A percentile compares a stretch with the other conserved stretches of the same genome.
Evolutionary conservation across 2,797 vertebrate genomes (phyloP).

Genomic region (Pelodytes ibericus): DNA sequence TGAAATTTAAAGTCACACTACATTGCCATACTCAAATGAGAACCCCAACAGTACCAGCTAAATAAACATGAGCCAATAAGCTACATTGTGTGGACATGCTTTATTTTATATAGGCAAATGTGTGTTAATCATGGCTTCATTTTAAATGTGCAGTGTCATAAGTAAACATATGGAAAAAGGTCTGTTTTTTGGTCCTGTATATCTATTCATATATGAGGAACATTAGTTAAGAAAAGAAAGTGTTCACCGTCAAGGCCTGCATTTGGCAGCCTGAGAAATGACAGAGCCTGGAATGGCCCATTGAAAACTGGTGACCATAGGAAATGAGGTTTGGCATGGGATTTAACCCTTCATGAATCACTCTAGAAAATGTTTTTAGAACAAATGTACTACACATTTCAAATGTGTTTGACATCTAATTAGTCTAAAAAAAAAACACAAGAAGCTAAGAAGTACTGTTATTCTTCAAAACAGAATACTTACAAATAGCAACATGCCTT

Average conservation of each 20-base stretch:
- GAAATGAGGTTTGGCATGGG: conserved; percentile 76
- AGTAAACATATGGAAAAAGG: conserved; percentile 39
- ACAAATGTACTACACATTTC: conserved; percentile 61
- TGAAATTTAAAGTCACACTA: conserved; percentile 61
- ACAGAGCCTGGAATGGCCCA: conserved; percentile 68
- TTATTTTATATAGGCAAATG: conserved; percentile 64
- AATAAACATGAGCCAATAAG: conserved; percentile 61
- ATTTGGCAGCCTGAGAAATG: conserved; percentile 67
- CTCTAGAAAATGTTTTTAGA: conserved; percentile 65
- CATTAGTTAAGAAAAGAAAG: conserved; percentile 12
- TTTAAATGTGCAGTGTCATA: not conserved
- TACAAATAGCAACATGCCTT: conserved; percentile 58
- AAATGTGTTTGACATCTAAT: conserved; percentile 73
- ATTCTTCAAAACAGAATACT: conserved; percentile 62
- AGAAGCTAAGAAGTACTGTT: conserved; percentile 59
- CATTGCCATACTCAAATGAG: conserved; percentile 63
- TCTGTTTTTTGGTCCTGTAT: no score
- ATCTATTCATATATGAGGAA: no score
- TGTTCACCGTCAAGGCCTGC: conserved; percentile 61
- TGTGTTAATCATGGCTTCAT: conserved; percentile 52
- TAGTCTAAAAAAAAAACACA: conserved; percentile 59
- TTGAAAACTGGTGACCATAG: conserved; percentile 77
- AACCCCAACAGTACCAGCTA: conserved; percentile 60
- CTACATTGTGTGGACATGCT: conserved; percentile 56
- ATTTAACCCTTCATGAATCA: conserved; percentile 75